These are phyloP conservation scores for Anneissia japonica DNA, from an alignment of 35 echinoderm and acorn worm genomes.

Conservation along the genomic window DNA sequence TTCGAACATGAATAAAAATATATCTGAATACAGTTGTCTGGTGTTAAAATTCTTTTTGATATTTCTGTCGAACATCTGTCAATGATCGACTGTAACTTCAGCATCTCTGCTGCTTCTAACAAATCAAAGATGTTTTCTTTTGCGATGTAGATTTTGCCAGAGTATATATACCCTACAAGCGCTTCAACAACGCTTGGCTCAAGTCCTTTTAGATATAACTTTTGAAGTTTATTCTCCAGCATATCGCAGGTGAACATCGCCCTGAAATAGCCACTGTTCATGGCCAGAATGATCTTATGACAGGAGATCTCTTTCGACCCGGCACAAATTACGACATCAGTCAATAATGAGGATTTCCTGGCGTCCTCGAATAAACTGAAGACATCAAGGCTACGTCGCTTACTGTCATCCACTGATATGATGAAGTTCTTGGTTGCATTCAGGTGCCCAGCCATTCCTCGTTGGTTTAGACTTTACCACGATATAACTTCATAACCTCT, in stretches of 20 bases:
- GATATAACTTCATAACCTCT: too few species aligned
- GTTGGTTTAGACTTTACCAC: too few species aligned
- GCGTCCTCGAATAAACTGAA: background rate
- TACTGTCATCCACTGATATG: background rate
- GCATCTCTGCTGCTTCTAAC: background rate
- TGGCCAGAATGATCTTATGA: background rate
- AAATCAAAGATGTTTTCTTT: background rate
- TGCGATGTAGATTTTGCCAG: background rate
- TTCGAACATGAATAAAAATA: background rate
- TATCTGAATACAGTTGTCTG: background rate
- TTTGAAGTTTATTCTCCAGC: background rate
- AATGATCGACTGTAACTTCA: background rate
- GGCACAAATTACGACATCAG: background rate
- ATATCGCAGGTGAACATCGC: background rate
- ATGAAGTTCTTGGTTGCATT: background rate
- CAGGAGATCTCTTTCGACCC: background rate
- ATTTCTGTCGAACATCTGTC: background rate
- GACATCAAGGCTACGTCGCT: background rate
- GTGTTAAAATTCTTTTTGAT: background rate
- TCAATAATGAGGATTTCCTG: background rate
- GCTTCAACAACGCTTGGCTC: background rate
- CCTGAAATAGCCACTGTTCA: background rate
- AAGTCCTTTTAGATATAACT: background rate
- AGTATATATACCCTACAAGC: background rate
- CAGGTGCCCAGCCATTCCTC: background rate